phyloP scores from a whole-genome alignment of 2,113 vertebrate genomes.

The Danio rerio region GRCz12tu NC_133182.1:32579501-32580000 shows the following conservation, averaged over 20 bases:
- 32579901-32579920: conserved; percentile 86
- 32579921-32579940: conserved; percentile 81
- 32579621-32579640: conserved; percentile 41
- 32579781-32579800: conserved; percentile 33
- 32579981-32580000: conserved; percentile 57
- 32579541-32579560: conserved; percentile 65
- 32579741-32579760: conserved; percentile 15
- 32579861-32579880: conserved; percentile 84
- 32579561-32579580: conserved; percentile 72
- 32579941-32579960: conserved; percentile 67
- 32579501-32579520: conserved; percentile 72
- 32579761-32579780: background rate
- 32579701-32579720: conserved; percentile 9
- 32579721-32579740: background rate
- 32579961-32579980: conserved; percentile 50
- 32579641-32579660: conserved; percentile 43
- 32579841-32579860: conserved; percentile 79
- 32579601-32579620: conserved; percentile 56
- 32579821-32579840: conserved; percentile 80
- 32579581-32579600: conserved; percentile 50
- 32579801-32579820: conserved; percentile 32
- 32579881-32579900: conserved; percentile 83
- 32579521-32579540: conserved; percentile 80
- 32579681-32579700: background rate
- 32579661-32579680: background rate